These are phyloP conservation scores for Antrozous pallidus DNA, from an alignment of 2,797 vertebrate species.

Conservation along the genomic window DNA sequence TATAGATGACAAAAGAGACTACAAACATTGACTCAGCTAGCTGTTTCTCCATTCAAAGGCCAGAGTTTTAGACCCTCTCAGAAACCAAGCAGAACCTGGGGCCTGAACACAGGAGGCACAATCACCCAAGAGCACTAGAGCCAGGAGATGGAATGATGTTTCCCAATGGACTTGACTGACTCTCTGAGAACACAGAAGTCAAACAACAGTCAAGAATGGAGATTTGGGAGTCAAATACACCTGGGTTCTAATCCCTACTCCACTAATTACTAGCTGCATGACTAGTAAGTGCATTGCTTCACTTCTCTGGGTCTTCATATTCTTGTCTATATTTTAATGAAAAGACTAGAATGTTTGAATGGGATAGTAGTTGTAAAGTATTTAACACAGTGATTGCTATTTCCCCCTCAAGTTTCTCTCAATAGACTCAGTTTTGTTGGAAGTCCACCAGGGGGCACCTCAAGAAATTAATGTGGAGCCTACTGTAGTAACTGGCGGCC, in stretches of 20 bases:
- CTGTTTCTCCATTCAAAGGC: neutral
- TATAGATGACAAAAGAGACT: neutral
- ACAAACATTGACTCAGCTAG: neutral
- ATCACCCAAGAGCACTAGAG: neutral
- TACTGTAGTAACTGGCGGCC: neutral
- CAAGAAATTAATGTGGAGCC: constrained; percentile 53
- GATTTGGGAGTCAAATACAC: neutral
- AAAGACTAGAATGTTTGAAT: neutral
- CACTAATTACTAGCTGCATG: neutral
- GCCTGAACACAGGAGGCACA: neutral
- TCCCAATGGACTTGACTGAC: neutral
- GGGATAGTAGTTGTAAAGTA: neutral
- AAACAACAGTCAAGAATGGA: neutral
- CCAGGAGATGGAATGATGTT: neutral
- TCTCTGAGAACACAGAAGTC: neutral
- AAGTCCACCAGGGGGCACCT: constrained; percentile 61
- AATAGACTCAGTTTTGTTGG: neutral
- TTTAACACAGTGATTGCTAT: neutral
- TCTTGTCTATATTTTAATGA: neutral
- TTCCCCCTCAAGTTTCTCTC: constrained; percentile 39
- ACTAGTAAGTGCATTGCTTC: neutral
- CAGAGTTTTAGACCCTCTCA: neutral
- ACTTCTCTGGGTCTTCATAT: neutral
- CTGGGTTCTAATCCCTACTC: neutral
- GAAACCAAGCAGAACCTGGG: neutral